Evolutionary conservation across 2,113 vertebrate genomes (phyloP).

Genomic region (Pica pica): DNA sequence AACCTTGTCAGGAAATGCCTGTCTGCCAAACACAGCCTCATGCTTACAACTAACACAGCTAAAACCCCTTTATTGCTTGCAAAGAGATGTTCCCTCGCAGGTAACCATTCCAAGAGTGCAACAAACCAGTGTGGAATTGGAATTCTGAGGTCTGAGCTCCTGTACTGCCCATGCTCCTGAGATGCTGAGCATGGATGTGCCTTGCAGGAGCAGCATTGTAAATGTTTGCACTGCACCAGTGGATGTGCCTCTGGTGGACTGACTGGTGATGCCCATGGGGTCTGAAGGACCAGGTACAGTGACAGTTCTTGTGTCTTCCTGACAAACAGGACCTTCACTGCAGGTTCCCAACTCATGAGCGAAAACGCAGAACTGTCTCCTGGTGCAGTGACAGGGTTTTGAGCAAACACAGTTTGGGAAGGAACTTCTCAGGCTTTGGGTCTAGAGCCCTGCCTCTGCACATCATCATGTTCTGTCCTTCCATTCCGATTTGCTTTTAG

Average conservation of each 20-base stretch:
- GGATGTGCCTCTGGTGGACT: background rate
- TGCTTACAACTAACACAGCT: background rate
- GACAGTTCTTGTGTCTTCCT: background rate
- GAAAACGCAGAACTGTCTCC: background rate
- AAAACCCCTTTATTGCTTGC: background rate
- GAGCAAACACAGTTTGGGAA: background rate
- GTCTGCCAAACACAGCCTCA: background rate
- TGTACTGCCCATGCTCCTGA: background rate
- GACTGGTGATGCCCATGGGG: background rate
- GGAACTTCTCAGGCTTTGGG: background rate
- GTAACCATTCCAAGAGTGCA: background rate
- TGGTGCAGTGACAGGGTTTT: background rate
- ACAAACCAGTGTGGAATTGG: background rate
- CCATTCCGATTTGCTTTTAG: background rate
- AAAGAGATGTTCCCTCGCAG: background rate
- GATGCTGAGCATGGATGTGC: background rate
- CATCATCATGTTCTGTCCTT: background rate
- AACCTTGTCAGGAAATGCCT: conserved; percentile 9
- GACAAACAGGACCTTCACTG: accelerated
- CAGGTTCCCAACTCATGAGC: background rate
- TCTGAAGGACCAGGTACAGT: background rate
- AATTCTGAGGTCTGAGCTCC: background rate
- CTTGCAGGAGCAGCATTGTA: background rate
- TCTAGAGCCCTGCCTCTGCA: background rate
- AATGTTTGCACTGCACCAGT: background rate